Evolutionary conservation across 2,888 invertebrate species (phyloP).

Genomic region (Imbricaverruca yamaguchii): DNA sequence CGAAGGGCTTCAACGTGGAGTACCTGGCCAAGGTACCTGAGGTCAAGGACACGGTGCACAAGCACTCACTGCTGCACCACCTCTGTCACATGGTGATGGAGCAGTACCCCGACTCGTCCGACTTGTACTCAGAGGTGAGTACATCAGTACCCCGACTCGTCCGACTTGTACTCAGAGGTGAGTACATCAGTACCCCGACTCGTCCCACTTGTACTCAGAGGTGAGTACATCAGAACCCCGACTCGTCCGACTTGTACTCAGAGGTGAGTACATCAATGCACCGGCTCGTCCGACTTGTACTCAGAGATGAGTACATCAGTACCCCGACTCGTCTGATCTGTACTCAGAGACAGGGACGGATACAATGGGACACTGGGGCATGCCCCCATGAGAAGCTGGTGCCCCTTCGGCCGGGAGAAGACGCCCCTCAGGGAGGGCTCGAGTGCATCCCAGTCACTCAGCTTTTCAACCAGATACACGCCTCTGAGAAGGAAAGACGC

Average conservation of each 20-base stretch:
- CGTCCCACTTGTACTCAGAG: slow-evolving; percentile 95
- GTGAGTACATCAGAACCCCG: slow-evolving; percentile 71
- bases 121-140: slow-evolving; percentile 90
- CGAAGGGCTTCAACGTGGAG: slow-evolving; percentile 94
- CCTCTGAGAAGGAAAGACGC: no score
- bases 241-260: slow-evolving; percentile 92
- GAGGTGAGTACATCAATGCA: slow-evolving; percentile 86
- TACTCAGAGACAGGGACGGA: slow-evolving; percentile 69
- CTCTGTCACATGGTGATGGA: slow-evolving; percentile 96
- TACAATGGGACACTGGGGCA: no score
- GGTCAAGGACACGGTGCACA: slow-evolving; percentile 98
- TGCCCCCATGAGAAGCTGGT: no score
- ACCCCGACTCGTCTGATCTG: slow-evolving; percentile 88
- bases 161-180: slow-evolving; percentile 95
- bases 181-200: slow-evolving; percentile 71
- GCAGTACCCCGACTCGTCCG: slow-evolving; percentile 87
- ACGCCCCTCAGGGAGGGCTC: no score
- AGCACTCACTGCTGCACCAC: slow-evolving; percentile 94
- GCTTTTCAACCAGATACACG: no score
- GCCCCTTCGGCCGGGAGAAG: no score
- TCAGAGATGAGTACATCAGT: slow-evolving; percentile 77
- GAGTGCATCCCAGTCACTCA: no score
- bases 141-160: slow-evolving; percentile 77
- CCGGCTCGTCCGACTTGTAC: slow-evolving; percentile 92
- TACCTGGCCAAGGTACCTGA: slow-evolving; percentile 96